These are phyloP conservation scores for Plodia interpunctella DNA, from an alignment of 1,140 invertebrate genomes.

Conservation along the genomic window DNA sequence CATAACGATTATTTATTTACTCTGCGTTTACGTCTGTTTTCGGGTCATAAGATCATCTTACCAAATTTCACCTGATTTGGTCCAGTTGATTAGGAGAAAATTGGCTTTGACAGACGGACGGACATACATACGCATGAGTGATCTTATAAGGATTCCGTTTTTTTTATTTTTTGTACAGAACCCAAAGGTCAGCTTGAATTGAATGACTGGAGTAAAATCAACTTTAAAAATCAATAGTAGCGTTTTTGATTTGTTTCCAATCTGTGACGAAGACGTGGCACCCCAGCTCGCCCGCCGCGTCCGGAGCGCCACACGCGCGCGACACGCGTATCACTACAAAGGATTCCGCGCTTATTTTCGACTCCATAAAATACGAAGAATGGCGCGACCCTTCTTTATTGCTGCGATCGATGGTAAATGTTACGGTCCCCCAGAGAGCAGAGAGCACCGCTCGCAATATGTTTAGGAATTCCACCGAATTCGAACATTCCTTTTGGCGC, in stretches of 20 bases:
- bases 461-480: slow-evolving; percentile 6
- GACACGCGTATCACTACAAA: slow-evolving; percentile 19
- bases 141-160: too few species aligned
- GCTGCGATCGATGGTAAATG: slow-evolving; percentile 26
- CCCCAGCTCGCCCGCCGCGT: background rate
- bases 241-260: background rate
- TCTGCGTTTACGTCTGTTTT: too few species aligned
- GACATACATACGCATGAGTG: too few species aligned
- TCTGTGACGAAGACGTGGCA: slow-evolving; percentile 3
- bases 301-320: slow-evolving; percentile 1
- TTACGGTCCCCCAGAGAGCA: slow-evolving; percentile 9
- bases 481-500: background rate
- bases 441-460: background rate
- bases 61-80: too few species aligned
- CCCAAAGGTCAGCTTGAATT: too few species aligned
- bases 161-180: too few species aligned
- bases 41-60: too few species aligned
- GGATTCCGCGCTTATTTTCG: slow-evolving; percentile 38
- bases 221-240: too few species aligned
- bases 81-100: too few species aligned
- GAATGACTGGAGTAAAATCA: background rate
- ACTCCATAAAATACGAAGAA: slow-evolving; percentile 48
- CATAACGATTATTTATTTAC: too few species aligned
- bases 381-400: slow-evolving; percentile 22
- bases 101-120: too few species aligned